phyloP scores from a whole-genome alignment of 2,888 invertebrate genomes.

The Aromia moschata region DNA sequence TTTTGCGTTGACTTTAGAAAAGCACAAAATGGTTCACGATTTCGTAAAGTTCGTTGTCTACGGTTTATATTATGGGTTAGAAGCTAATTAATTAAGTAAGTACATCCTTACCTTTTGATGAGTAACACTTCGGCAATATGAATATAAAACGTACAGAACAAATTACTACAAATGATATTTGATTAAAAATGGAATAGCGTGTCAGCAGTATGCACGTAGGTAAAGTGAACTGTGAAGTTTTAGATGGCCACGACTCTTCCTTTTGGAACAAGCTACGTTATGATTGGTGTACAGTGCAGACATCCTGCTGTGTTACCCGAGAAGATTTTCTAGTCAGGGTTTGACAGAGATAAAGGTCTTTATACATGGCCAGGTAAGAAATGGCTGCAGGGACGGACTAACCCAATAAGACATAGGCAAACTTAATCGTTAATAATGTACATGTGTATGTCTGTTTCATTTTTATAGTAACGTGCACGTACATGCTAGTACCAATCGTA shows the following conservation, averaged over 20 bases:
- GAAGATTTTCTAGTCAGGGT: slow-evolving; percentile 48
- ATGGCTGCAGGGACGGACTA: slow-evolving; percentile 34
- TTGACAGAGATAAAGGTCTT: slow-evolving; percentile 52
- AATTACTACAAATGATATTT: slow-evolving; percentile 33
- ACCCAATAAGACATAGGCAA: too few relatives aligned
- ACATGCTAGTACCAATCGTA: too few relatives aligned
- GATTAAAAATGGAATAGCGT: slow-evolving; percentile 39
- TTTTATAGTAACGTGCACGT: too few relatives aligned
- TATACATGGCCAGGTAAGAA: slow-evolving; percentile 44
- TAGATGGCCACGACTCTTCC: slow-evolving; percentile 38
- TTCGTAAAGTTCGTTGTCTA: too few relatives aligned
- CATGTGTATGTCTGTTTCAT: too few relatives aligned
- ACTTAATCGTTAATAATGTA: too few relatives aligned
- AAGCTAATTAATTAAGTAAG: too few relatives aligned
- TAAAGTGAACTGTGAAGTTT: slow-evolving; percentile 41
- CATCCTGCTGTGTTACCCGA: slow-evolving; percentile 48
- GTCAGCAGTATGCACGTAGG: slow-evolving; percentile 40
- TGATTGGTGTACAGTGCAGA: slow-evolving; percentile 51
- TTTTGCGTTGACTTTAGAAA: too few relatives aligned
- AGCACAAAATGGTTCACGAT: too few relatives aligned
- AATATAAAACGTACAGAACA: slow-evolving; percentile 27
- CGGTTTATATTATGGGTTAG: too few relatives aligned
- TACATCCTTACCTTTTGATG: slow-evolving; percentile 33
- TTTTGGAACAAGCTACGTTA: slow-evolving; percentile 37
- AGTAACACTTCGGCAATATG: slow-evolving; percentile 30